These are phyloP conservation scores for Cistogaster globosa DNA, from an alignment of 2,888 invertebrate species.

Conservation along the genomic window DNA sequence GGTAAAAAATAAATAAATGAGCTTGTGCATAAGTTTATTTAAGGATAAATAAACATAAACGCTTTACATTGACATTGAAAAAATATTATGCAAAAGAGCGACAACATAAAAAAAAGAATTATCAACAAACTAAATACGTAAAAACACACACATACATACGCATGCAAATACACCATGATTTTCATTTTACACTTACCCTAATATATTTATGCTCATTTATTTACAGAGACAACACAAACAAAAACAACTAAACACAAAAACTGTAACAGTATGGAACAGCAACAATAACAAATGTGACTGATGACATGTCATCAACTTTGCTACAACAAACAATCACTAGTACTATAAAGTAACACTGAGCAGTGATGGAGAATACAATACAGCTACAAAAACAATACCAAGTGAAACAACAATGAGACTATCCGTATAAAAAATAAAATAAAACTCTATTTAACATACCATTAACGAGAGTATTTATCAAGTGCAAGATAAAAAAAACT, in stretches of 20 bases:
- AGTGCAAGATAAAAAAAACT: conserved; percentile 21
- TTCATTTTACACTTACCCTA: conserved; percentile 8
- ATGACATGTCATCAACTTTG: conserved; percentile 74
- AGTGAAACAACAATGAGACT: conserved; percentile 29
- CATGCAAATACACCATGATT: conserved; percentile 15
- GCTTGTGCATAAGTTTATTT: conserved; percentile 41
- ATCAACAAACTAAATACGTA: conserved; percentile 24
- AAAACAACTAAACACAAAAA: conserved; percentile 29
- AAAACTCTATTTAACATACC: conserved; percentile 70
- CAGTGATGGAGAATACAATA: conserved; percentile 23
- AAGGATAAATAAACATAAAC: conserved; percentile 66
- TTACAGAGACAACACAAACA: conserved; percentile 66
- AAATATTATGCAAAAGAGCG: conserved; percentile 65
- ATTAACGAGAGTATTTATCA: conserved; percentile 70
- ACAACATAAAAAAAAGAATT: conserved; percentile 10
- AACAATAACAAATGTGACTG: conserved; percentile 71
- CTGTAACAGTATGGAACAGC: conserved; percentile 14
- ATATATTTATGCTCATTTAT: conserved; percentile 66
- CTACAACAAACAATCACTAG: conserved; percentile 68
- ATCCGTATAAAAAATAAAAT: conserved; percentile 50
- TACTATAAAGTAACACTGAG: conserved; percentile 23
- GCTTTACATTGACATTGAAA: conserved; percentile 73
- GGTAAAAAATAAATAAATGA: conserved; percentile 11
- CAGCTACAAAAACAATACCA: conserved; percentile 5
- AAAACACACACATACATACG: conserved; percentile 7